Percentiles rank a stretch among this genome's conserved stretches.
Evolutionary conservation across 1,140 invertebrate genomes (phyloP).

Genomic region (Nymphalis io): DNA sequence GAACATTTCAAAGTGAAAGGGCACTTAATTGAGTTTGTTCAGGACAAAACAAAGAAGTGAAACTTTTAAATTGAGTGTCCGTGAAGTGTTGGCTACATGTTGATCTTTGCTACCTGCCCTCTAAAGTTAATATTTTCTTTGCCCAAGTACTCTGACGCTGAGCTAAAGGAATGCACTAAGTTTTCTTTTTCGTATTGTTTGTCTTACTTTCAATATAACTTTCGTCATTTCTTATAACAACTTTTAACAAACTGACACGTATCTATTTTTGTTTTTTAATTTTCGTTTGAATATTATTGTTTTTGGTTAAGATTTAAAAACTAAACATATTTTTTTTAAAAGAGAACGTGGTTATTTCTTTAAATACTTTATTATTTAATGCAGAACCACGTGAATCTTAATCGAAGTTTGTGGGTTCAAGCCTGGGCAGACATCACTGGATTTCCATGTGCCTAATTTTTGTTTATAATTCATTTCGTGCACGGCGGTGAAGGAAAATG

Average conservation of each 20-base stretch:
- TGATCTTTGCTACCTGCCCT: slow-evolving; percentile 70
- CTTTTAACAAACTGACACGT: background rate
- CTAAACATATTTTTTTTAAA: no score
- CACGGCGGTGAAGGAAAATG: no score
- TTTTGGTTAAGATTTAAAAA: no score
- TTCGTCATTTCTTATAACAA: slow-evolving; percentile 17
- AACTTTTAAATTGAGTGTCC: slow-evolving; percentile 80
- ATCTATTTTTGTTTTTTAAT: background rate
- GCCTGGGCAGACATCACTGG: no score
- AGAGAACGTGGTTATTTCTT: no score
- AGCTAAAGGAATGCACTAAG: slow-evolving; percentile 17
- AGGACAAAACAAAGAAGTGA: slow-evolving; percentile 77
- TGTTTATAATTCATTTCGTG: no score
- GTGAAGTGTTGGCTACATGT: slow-evolving; percentile 78
- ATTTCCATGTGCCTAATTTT: no score
- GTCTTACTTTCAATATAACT: slow-evolving; percentile 22
- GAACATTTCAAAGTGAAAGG: slow-evolving; percentile 71
- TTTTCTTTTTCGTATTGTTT: slow-evolving; percentile 5
- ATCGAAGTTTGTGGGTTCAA: no score
- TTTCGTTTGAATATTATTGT: no score
- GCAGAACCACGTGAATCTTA: no score
- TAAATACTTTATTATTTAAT: no score
- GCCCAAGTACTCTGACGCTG: slow-evolving; percentile 16
- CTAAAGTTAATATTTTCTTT: slow-evolving; percentile 56
- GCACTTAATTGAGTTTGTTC: slow-evolving; percentile 79